A percentile compares a stretch with the other conserved stretches of the same genome.
phyloP scores from a whole-genome alignment of 2,888 invertebrate genomes.

The Drosophila pseudotakahashii region DNA sequence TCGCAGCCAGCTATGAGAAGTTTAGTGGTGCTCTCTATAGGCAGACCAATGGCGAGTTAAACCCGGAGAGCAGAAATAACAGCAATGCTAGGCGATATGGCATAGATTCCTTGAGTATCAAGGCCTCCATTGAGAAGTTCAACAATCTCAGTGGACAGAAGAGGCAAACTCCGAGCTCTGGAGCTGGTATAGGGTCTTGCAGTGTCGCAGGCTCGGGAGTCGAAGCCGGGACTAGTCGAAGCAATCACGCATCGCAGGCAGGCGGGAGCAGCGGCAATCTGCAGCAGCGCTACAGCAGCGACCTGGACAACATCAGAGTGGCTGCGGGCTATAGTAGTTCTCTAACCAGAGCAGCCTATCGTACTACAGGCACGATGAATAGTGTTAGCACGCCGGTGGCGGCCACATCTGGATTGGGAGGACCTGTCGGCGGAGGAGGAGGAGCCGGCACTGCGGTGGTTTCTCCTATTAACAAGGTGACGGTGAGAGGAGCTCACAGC shows the following conservation, averaged over 20 bases:
- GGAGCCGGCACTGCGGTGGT: conserved; percentile 11
- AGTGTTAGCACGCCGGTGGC: conserved; percentile 29
- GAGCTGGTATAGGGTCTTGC: not conserved
- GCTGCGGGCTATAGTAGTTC: conserved; percentile 74
- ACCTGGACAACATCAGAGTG: conserved; percentile 64
- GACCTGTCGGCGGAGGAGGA: not conserved
- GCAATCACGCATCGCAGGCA: conserved; percentile 76
- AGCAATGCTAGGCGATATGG: conserved; percentile 62
- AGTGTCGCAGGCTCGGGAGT: not conserved
- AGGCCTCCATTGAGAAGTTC: conserved; percentile 83
- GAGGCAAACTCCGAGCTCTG: conserved; percentile 49
- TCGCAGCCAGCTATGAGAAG: conserved; percentile 62
- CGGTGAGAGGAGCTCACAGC: conserved; percentile 3
- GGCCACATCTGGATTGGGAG: not conserved
- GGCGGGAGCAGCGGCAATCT: conserved; percentile 81
- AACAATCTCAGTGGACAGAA: conserved; percentile 82
- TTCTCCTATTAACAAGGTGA: conserved; percentile 38
- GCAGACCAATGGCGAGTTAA: conserved; percentile 78
- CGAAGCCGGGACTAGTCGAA: conserved; percentile 45
- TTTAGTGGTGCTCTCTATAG: conserved; percentile 80
- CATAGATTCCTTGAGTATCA: conserved; percentile 82
- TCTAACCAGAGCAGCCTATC: conserved; percentile 77
- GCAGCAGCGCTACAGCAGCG: conserved; percentile 75
- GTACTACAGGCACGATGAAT: conserved; percentile 52
- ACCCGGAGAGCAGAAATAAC: conserved; percentile 61